Base-by-base conservation (phyloP, 2,888 invertebrate genomes). In the Dioctria rufipes region DNA sequence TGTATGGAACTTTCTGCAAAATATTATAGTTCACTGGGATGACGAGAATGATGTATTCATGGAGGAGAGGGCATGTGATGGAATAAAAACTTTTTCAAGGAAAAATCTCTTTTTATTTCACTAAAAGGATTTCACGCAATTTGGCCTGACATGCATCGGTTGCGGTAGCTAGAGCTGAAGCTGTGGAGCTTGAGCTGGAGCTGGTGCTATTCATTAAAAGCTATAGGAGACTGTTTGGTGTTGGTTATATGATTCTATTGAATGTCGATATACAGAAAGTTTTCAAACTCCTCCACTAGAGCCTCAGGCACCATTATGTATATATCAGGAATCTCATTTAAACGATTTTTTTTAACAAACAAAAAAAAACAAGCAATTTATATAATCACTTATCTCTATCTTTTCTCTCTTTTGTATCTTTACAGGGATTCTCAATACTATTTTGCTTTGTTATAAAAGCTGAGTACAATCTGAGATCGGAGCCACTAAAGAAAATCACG, bases 361-460 rank as follows among this genome's bases (percentile, higher is more conserved):
- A 42, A 4, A 40, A 42, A 65, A 63, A n/a, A 65, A 49, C 51
- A 6, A 49, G 46, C 67, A 67, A 40, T 9, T 9, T 46, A 46
- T 5, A 9, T 6, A 46, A 46, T 5, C 49, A 46, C 5, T 46
- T 9, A 46, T 5, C 49, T 46, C 11, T 3, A 8, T 11, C 54
- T 11, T 54, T 25, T 11, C 6, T 54, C 54, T 54, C 11, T 54
- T 8, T 54, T 54, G 54, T n/a, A 54, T 51, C 75, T 77, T 85
- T 85, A 3, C 85, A 89, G 89, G 89, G 89, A 80, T 87, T 88
- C 83, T 84, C 86, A 67, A 86, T 89, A 77, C 86, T 89, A 49
- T 86, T 87, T 82, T 88, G 88, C 83, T 89, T 89, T 84, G 86
- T 89, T 83, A 84, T 89, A 83, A 89, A 88, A 85, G 86, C 89